A percentile compares a stretch with the other conserved stretches of the same genome.
These are phyloP conservation scores for Mesorhabditis spiculigera DNA, from an alignment of 2,888 invertebrate species.

Conservation along the genomic window DNA sequence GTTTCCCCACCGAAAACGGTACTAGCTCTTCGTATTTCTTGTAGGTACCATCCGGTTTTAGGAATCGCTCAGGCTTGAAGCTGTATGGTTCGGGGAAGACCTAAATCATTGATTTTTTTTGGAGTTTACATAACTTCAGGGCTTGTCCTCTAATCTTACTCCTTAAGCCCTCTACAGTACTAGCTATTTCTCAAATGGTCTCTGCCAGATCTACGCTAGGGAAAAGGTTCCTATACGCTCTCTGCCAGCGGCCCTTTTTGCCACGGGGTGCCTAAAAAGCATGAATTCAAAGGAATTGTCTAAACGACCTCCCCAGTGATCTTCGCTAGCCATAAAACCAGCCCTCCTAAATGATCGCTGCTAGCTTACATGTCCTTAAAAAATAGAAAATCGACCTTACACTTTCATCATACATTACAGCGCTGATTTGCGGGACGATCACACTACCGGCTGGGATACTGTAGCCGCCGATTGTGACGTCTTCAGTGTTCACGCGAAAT, in stretches of 20 bases:
- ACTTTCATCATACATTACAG: slow-evolving; percentile 23
- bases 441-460: slow-evolving; percentile 20
- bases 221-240: too few species aligned
- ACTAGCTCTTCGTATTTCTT: slow-evolving; percentile 23
- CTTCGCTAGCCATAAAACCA: too few species aligned
- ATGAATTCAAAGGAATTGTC: too few species aligned
- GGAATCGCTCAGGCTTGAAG: slow-evolving; percentile 45
- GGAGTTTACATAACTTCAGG: neutral
- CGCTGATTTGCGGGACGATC: slow-evolving; percentile 27
- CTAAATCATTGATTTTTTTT: slow-evolving; percentile 20
- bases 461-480: slow-evolving; percentile 19
- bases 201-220: too few species aligned
- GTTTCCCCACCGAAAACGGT: slow-evolving; percentile 22
- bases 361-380: too few species aligned
- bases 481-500: slow-evolving; percentile 19
- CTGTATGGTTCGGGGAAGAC: slow-evolving; percentile 40
- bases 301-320: too few species aligned
- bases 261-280: too few species aligned
- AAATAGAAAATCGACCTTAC: slow-evolving; percentile 6
- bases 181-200: too few species aligned
- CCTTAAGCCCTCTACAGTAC: too few species aligned
- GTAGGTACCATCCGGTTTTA: slow-evolving; percentile 37
- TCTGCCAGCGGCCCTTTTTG: too few species aligned
- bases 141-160: too few species aligned
- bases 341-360: too few species aligned